A percentile compares a stretch with the other conserved stretches of the same genome.
Conservation (phyloP, 23 tunicate genomes). For the Oikopleura vanhoeffeni region DNA sequence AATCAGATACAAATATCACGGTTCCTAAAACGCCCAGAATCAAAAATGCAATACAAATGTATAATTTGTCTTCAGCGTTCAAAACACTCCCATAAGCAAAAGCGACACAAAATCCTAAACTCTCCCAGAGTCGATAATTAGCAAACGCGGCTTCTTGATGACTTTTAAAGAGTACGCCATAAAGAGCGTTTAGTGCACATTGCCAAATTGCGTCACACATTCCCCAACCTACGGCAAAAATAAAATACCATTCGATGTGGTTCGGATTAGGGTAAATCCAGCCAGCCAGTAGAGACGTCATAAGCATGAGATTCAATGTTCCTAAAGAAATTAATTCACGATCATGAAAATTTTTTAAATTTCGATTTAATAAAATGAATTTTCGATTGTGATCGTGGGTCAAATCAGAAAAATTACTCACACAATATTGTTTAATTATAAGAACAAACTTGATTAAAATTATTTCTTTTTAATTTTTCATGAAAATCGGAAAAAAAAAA, state of each 20-base stretch:
- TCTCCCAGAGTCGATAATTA: conserved; percentile 63
- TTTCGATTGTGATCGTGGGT: too few species aligned
- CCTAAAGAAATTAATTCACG: not conserved
- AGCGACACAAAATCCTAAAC: conserved; percentile 43
- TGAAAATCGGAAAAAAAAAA: too few species aligned
- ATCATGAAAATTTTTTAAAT: not conserved
- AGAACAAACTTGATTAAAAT: too few species aligned
- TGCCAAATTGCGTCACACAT: not conserved
- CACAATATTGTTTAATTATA: too few species aligned
- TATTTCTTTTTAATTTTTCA: too few species aligned
- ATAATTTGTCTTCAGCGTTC: conserved; percentile 29
- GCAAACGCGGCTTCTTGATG: conserved; percentile 57
- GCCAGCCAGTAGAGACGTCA: not conserved
- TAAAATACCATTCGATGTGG: not conserved
- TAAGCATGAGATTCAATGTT: not conserved
- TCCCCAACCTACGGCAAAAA: not conserved
- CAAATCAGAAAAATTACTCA: too few species aligned
- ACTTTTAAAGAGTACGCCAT: conserved; percentile 37
- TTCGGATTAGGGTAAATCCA: not conserved
- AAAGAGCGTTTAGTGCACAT: conserved; percentile 23
- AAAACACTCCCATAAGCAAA: conserved; percentile 43
- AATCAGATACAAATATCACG: too few species aligned
- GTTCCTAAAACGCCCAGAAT: too few species aligned
- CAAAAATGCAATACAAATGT: conserved; percentile 27
- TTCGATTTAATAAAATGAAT: too few species aligned